Percentiles rank a stretch among this genome's conserved stretches.
These are phyloP conservation scores for Pediacus dermestoides DNA, from an alignment of 2,888 invertebrate genomes.

Conservation along the genomic window DNA sequence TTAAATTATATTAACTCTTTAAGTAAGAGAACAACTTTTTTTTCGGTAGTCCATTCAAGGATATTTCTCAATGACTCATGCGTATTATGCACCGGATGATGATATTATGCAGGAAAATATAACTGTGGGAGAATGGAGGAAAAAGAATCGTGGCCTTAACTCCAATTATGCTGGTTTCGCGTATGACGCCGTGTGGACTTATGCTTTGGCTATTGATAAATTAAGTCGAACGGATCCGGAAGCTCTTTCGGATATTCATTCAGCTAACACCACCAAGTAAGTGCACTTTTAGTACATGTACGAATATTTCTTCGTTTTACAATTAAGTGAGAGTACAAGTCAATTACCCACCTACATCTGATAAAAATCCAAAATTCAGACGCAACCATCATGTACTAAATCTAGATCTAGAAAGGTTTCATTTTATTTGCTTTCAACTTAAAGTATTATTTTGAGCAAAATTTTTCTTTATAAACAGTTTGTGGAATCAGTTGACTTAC, in stretches of 20 bases:
- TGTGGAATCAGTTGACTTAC: too few relatives aligned
- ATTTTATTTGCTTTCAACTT: too few relatives aligned
- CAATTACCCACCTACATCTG: too few relatives aligned
- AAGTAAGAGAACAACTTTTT: not conserved
- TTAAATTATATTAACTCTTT: slow-evolving; percentile 3
- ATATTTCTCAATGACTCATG: slow-evolving; percentile 66
- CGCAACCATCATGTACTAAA: too few relatives aligned
- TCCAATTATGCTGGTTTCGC: slow-evolving; percentile 72
- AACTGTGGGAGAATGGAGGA: slow-evolving; percentile 62
- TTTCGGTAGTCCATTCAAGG: slow-evolving; percentile 63
- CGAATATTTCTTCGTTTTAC: too few relatives aligned
- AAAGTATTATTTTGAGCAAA: too few relatives aligned
- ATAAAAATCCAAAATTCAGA: too few relatives aligned
- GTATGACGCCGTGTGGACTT: slow-evolving; percentile 81
- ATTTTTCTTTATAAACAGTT: too few relatives aligned
- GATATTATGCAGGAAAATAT: slow-evolving; percentile 61
- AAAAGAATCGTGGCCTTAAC: slow-evolving; percentile 36
- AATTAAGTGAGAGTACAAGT: too few relatives aligned
- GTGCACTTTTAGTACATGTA: slow-evolving; percentile 26
- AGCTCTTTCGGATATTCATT: slow-evolving; percentile 55
- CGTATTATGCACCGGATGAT: slow-evolving; percentile 62
- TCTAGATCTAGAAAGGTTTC: too few relatives aligned
- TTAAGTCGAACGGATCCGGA: slow-evolving; percentile 61
- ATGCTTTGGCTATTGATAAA: slow-evolving; percentile 66
- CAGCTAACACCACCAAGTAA: slow-evolving; percentile 53